phyloP scores from a whole-genome alignment of 2,113 vertebrate species.

The Boulengeromyrus knoepffleri region DNA sequence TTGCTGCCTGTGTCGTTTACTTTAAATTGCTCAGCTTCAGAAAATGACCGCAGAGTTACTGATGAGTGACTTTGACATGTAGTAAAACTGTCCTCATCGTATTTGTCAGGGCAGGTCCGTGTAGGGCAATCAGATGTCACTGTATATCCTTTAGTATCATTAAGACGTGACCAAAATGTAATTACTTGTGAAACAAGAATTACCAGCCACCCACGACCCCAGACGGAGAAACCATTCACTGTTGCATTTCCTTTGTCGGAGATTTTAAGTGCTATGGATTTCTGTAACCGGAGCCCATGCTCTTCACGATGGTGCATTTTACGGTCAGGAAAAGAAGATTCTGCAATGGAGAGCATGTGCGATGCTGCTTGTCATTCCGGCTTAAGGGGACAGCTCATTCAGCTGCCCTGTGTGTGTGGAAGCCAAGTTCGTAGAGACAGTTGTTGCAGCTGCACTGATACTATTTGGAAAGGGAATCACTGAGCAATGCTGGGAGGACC shows the following conservation, averaged over 20 bases:
- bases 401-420: background rate
- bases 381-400: background rate
- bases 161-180: background rate
- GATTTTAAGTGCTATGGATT: conserved; percentile 24
- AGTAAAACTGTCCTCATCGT: background rate
- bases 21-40: background rate
- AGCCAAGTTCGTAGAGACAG: background rate
- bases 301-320: background rate
- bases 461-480: background rate
- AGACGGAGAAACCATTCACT: background rate
- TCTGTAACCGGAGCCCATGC: conserved; percentile 3
- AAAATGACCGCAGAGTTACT: background rate
- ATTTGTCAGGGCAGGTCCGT: background rate
- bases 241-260: background rate
- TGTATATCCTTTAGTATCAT: background rate
- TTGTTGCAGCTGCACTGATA: background rate
- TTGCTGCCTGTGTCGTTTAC: background rate
- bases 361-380: background rate
- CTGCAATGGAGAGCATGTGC: background rate
- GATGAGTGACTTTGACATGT: background rate
- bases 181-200: conserved; percentile 1
- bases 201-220: background rate
- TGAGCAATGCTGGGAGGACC: background rate
- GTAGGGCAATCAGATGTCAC: background rate
- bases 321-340: background rate